Base-by-base conservation (phyloP, 1,140 invertebrate genomes). In the Drosophila kurseongensis region DNA sequence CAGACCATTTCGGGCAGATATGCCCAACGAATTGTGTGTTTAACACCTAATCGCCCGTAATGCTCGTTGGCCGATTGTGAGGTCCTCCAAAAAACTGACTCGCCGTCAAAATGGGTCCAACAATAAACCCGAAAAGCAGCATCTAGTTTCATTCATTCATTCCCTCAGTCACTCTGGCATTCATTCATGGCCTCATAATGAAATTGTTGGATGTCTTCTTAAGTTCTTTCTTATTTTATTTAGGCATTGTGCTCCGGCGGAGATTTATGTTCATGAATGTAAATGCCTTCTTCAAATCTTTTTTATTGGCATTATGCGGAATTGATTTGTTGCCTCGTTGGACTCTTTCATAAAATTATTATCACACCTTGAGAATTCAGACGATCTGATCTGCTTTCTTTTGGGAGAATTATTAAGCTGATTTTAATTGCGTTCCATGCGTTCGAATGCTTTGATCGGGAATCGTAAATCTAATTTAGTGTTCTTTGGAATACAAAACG, bases 241-340 rank as follows among this genome's bases (percentile, higher is more conserved):
- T 48, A 35, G 52, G 68, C 60, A 75, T 82, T 82, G 75, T 82
- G 58, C 56, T 23, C 40, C 8, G 16, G 16, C 36, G 14, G 65
- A 88, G 84, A 88, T 88, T 88, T 88, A 88, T 88, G 84, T 88
- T 55, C 65, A 79, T 88, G 84, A 88, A 88, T 88, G 84, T 88
- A 84, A 88, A 88, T 88, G 79, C 79, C 75, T 79, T 76, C 75
- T 61, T 88, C 66, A 86, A 86, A 86, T 88, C 79, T 82, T 88
- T 86, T 86, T 86, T 86, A 86, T 89, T 82, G 76, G 75, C 45
- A 74, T 86, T 86, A 88, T 86, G 58, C 67, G 75, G 62, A 55
- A 72, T 75, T 86, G 84, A 86, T 86, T 86, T 86, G 83, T 86
- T 89, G 65, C 83, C 66, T 75, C 41, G 66, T 69, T 74, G 67